Conservation (phyloP, 2,888 invertebrate genomes). For the Cryptus viduatorius region DNA sequence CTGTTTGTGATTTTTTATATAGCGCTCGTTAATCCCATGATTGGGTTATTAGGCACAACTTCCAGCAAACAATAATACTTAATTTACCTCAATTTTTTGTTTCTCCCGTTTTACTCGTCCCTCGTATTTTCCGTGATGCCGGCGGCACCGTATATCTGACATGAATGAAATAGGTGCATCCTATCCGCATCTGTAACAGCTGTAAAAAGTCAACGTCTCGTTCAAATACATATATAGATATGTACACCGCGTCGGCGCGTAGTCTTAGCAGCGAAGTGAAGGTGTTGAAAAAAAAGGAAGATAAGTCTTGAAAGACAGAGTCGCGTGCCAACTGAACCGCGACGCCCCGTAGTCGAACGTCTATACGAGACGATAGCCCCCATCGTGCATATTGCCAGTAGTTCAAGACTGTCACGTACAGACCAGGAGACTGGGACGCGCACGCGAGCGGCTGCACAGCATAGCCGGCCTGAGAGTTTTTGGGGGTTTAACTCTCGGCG, state of each 20-base stretch:
- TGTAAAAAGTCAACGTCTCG: slow-evolving; percentile 81
- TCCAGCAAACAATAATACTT: slow-evolving; percentile 2
- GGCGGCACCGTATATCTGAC: slow-evolving; percentile 20
- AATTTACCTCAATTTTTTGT: slow-evolving; percentile 25
- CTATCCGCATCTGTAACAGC: slow-evolving; percentile 77
- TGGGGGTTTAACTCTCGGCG: background rate
- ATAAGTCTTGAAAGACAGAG: slow-evolving; percentile 59
- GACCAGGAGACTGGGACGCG: slow-evolving; percentile 61
- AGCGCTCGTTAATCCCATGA: background rate
- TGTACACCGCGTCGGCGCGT: slow-evolving; percentile 7
- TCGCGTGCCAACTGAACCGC: slow-evolving; percentile 63
- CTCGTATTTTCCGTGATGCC: slow-evolving; percentile 14
- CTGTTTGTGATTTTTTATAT: background rate
- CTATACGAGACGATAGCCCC: slow-evolving; percentile 77
- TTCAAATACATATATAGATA: slow-evolving; percentile 77
- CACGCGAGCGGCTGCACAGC: slow-evolving; percentile 75
- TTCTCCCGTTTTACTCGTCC: slow-evolving; percentile 30
- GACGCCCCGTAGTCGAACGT: slow-evolving; percentile 45
- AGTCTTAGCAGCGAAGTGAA: slow-evolving; percentile 24
- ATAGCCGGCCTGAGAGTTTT: background rate
- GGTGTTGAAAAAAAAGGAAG: slow-evolving; percentile 48
- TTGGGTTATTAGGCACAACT: background rate
- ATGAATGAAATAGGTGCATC: slow-evolving; percentile 26
- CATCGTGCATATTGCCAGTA: slow-evolving; percentile 63
- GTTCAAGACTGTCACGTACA: slow-evolving; percentile 83